Conservation (phyloP, 2,888 invertebrate species). For the Netelia melanura region DNA sequence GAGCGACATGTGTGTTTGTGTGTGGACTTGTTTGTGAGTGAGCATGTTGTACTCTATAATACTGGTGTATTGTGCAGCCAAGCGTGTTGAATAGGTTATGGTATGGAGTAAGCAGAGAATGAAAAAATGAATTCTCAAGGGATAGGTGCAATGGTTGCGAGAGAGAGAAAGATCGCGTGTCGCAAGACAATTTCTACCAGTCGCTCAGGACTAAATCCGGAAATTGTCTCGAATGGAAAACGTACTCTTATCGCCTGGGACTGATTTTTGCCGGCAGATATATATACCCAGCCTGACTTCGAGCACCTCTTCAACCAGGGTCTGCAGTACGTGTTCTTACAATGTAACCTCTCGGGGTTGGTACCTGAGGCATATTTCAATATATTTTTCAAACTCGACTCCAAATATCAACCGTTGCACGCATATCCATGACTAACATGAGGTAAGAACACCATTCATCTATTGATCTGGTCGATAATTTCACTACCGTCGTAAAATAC, state of each 20-base stretch:
- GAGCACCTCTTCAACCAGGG: background rate
- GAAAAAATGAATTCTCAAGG: conserved; percentile 49
- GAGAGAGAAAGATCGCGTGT: conserved; percentile 42
- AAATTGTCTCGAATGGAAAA: conserved; percentile 64
- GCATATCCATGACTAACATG: no score
- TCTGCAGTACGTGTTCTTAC: background rate
- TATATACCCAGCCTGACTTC: background rate
- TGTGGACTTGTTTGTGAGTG: background rate
- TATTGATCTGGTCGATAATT: no score
- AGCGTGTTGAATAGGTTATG: conserved; percentile 6
- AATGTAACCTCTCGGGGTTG: background rate
- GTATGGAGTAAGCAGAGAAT: background rate
- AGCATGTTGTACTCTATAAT: background rate
- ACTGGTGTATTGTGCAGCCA: background rate
- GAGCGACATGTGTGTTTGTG: conserved; percentile 28
- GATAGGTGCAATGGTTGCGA: conserved; percentile 15
- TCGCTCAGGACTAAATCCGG: conserved; percentile 49
- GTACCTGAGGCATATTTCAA: no score
- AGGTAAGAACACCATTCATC: no score
- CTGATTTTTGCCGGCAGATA: conserved; percentile 46
- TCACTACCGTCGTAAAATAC: no score
- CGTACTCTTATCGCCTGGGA: conserved; percentile 49
- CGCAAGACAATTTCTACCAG: conserved; percentile 44
- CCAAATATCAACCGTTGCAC: no score
- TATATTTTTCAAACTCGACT: no score